These are phyloP conservation scores for Augiades crinisus DNA, from an alignment of 2,888 invertebrate species.

Conservation along the genomic window DNA sequence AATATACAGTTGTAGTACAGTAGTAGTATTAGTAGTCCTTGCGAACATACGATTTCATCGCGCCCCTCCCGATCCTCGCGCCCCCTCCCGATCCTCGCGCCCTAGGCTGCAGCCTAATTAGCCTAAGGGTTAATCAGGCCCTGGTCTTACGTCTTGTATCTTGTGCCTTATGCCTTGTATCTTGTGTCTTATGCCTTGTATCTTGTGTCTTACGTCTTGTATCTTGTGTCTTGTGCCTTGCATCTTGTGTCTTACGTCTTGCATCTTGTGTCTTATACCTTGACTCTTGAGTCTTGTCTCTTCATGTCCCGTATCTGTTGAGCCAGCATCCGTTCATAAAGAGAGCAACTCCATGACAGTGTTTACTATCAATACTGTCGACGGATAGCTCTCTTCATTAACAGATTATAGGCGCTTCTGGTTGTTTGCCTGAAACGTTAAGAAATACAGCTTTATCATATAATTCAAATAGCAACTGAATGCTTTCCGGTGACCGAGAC, in stretches of 20 bases:
- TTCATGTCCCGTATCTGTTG: slow-evolving; percentile 49
- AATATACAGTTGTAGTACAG: too few relatives aligned
- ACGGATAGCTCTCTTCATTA: slow-evolving; percentile 99
- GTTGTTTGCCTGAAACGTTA: slow-evolving; percentile 25
- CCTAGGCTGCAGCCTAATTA: too few relatives aligned
- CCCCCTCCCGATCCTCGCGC: too few relatives aligned
- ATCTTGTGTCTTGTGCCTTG: not conserved
- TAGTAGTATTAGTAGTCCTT: too few relatives aligned
- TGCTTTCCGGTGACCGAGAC: too few relatives aligned
- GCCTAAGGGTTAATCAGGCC: too few relatives aligned
- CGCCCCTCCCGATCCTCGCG: too few relatives aligned
- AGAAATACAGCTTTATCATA: not conserved
- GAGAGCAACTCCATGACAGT: slow-evolving; percentile 99
- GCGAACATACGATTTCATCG: too few relatives aligned
- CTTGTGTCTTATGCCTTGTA: not conserved
- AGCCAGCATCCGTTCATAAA: slow-evolving; percentile 94
- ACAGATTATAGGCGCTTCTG: slow-evolving; percentile 78
- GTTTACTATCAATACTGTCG: slow-evolving; percentile 97
- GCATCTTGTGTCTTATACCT: not conserved
- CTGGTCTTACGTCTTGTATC: too few relatives aligned
- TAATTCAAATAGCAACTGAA: too few relatives aligned
- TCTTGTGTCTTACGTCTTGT: not conserved
- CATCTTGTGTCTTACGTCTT: not conserved
- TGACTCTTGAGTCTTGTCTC: slow-evolving; percentile 1
- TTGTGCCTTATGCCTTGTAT: not conserved